phyloP scores from a whole-genome alignment of 2,888 invertebrate genomes.

The Eristalinus aeneus region DNA sequence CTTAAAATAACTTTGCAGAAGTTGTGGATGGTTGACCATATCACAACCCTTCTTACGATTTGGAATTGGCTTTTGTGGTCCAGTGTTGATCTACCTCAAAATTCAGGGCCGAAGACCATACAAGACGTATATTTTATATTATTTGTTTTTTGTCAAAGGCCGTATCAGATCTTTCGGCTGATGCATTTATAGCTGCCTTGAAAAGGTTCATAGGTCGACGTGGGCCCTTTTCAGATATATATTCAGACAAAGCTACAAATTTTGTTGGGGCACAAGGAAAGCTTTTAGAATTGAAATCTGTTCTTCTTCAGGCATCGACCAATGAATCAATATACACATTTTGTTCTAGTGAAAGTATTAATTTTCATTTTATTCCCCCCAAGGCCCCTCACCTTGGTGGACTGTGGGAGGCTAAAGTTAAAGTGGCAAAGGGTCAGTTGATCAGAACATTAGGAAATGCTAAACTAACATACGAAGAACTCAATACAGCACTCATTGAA shows the following conservation, averaged over 20 bases:
- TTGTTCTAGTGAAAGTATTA: slow-evolving; percentile 30
- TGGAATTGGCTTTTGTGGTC: slow-evolving; percentile 55
- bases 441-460: slow-evolving; percentile 42
- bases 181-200: too few species aligned
- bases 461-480: slow-evolving; percentile 55
- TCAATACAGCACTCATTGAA: slow-evolving; percentile 48
- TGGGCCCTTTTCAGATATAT: too few species aligned
- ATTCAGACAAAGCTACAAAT: slow-evolving; percentile 55
- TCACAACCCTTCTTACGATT: slow-evolving; percentile 51
- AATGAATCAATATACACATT: slow-evolving; percentile 16
- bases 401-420: slow-evolving; percentile 36
- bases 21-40: slow-evolving; percentile 29
- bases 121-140: too few species aligned
- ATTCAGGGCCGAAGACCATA: too few species aligned
- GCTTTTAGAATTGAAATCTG: slow-evolving; percentile 20
- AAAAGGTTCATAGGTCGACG: too few species aligned
- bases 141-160: too few species aligned
- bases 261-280: slow-evolving; percentile 42
- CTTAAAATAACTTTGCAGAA: slow-evolving; percentile 67
- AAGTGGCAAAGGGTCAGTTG: slow-evolving; percentile 53
- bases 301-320: slow-evolving; percentile 10
- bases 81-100: slow-evolving; percentile 33
- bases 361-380: slow-evolving; percentile 52
- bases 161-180: too few species aligned
- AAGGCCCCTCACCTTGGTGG: slow-evolving; percentile 65